These are phyloP conservation scores for Aphrophora alni DNA, from an alignment of 2,888 invertebrate species.

Conservation along the genomic window DNA sequence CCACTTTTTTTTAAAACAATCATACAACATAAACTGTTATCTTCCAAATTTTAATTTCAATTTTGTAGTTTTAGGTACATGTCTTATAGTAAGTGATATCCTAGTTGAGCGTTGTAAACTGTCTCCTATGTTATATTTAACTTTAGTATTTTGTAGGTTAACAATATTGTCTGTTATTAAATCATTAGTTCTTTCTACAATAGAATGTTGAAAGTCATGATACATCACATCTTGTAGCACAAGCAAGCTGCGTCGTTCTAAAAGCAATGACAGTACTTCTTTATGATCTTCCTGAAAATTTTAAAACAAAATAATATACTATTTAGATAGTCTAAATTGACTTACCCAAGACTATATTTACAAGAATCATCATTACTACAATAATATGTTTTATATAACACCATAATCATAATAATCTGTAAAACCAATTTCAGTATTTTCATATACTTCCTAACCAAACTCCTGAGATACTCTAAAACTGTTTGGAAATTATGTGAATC, in stretches of 20 bases:
- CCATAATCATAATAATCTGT: no score
- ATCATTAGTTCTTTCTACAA: slow-evolving; percentile 75
- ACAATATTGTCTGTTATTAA: slow-evolving; percentile 64
- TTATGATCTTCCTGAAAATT: not conserved
- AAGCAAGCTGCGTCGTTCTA: slow-evolving; percentile 89
- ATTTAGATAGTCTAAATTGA: no score
- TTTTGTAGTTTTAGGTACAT: slow-evolving; percentile 87
- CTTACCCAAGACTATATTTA: no score
- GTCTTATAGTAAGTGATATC: slow-evolving; percentile 89
- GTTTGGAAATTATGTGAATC: no score
- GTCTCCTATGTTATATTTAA: slow-evolving; percentile 63
- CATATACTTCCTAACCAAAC: no score
- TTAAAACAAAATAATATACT: no score
- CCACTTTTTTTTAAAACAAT: no score
- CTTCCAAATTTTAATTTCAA: slow-evolving; percentile 70
- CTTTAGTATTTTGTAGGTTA: slow-evolving; percentile 70
- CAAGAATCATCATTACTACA: no score
- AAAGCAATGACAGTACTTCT: slow-evolving; percentile 72
- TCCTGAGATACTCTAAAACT: no score
- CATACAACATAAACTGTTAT: slow-evolving; percentile 54
- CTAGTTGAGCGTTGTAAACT: slow-evolving; percentile 70
- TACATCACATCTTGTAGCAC: slow-evolving; percentile 86
- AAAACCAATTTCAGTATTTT: no score
- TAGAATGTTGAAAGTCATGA: slow-evolving; percentile 83
- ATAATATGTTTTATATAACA: no score